phyloP scores from a whole-genome alignment of 1,140 invertebrate genomes.

The Schlechtendalia chinensis region DNA sequence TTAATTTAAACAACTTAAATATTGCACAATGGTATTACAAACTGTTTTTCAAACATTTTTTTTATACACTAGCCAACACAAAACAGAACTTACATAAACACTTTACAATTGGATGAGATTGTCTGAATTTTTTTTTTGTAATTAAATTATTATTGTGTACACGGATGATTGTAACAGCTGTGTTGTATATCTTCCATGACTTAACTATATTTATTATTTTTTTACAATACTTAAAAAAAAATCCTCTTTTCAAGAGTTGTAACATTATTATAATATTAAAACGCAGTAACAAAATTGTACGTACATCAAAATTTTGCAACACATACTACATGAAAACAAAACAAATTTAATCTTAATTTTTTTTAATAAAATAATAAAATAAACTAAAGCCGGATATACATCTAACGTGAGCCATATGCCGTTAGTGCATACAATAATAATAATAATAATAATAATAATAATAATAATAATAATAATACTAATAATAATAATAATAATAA shows the following conservation, averaged over 20 bases:
- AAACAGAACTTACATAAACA: slow-evolving; percentile 43
- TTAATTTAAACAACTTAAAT: slow-evolving; percentile 20
- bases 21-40: background rate
- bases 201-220: slow-evolving; percentile 50
- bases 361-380: slow-evolving; percentile 32
- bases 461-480: background rate
- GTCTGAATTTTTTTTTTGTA: slow-evolving; percentile 47
- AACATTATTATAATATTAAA: slow-evolving; percentile 49
- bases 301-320: slow-evolving; percentile 49
- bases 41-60: slow-evolving; percentile 20
- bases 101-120: slow-evolving; percentile 48
- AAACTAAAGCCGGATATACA: slow-evolving; percentile 32
- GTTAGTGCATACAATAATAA: slow-evolving; percentile 45
- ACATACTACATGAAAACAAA: slow-evolving; percentile 43
- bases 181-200: slow-evolving; percentile 47
- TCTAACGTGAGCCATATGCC: slow-evolving; percentile 49
- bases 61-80: slow-evolving; percentile 44
- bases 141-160: slow-evolving; percentile 48
- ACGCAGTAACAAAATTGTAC: slow-evolving; percentile 50
- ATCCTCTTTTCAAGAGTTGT: slow-evolving; percentile 12
- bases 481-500: background rate
- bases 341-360: background rate
- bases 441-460: background rate
- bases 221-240: slow-evolving; percentile 49
- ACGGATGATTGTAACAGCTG: slow-evolving; percentile 48